Base-by-base conservation (phyloP, 1,140 invertebrate species). In the Anastatus disparis region DNA sequence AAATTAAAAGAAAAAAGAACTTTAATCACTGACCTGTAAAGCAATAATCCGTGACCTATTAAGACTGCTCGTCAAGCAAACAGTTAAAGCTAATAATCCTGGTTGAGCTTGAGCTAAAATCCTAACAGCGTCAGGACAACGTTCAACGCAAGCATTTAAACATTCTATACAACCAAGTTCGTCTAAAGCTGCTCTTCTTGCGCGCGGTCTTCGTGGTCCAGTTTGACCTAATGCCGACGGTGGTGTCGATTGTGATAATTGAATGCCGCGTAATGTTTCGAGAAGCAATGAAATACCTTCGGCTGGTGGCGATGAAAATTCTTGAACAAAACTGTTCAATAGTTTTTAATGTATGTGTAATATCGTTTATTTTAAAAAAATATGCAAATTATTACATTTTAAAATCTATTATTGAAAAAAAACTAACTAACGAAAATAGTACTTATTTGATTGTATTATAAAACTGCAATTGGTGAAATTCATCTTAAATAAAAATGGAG, bases 131-230 rank as follows among this genome's bases (percentile, higher is more conserved):
- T 95, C 93, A 42, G 90, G 87, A 78, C 93, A 93, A 59, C 93
- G 86, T 59, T 89, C 88, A 74, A 91, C 93, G 79, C 92, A 93
- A 72, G 91, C 92, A 75, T 91, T 91, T 2, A 97, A 84, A 78
- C 95, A 97, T 83, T 96, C 92, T 80, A 97, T 88, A 83, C 94
- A 96, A 62, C 95, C 93, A 48, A 96, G 88, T 82, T 97, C 95
- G 82, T 97, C 95, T 22, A 95, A 86, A 48, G 96, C 87, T 2
- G 93, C 91, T 66, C 93, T 88, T 68, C 84, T 77, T 35, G 82
- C 83, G 50, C 83, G 80, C 15, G 88, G 87, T 13, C 86, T n/a
- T 0, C 63, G 22, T 85, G 52, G 86, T 84, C 63, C 85, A 0
- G 38, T 58, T 13, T 55, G 64, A 0, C 42, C 55, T n/a, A n/a